Evolutionary conservation across 2,888 invertebrate species (phyloP), one percentile per base, ranked within the genome.

Genomic region (Drosophila anomelani): DNA sequence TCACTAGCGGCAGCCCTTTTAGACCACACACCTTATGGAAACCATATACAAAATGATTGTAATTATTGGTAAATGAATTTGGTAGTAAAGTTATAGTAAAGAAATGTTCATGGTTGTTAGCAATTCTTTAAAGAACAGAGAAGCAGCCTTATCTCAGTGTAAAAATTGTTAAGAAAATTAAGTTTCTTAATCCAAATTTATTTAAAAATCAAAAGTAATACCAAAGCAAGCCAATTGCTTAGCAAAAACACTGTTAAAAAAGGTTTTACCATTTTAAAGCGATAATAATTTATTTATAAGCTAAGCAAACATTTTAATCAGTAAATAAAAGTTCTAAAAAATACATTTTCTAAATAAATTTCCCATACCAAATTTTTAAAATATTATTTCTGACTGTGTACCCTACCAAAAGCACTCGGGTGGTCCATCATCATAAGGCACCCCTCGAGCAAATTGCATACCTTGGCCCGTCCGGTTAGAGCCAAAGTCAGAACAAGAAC

Each of bases 361-460:
- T 13, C 5, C 13, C 20, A 12, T n/a, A 29, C n/a, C n/a, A 12
- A 1, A 7, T 0, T 13, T 0, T 1, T 0, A 0, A 34, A 0
- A 2, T 13, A 34, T 51, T 15, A 9, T 51, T 53, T 53, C 15
- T 53, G 1, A 15, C 20, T 20, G 51, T 59, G 53, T 23, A 29
- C 4, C 23, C 26, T 4, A 29, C 58, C 62, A 15, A 36, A 15
- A 23, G 34, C 51, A 69, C 53, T 74, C 70, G 82, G 87, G 84
- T 80, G 85, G 86, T 81, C 82, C 68, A 58, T 69, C 73, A 76
- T 60, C 55, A 69, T 53, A 41, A 47, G 68, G 64, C 59, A 72
- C 59, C 70, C 80, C 82, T 77, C 56, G 32, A 82, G 85, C 74
- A 87, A 87, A 87, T 87, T 85, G 82, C 79, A 80, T 75, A 72